Evolutionary conservation across 1,140 invertebrate species (phyloP), one percentile per base, ranked within the genome.

Genomic region (Linepithema humile): DNA sequence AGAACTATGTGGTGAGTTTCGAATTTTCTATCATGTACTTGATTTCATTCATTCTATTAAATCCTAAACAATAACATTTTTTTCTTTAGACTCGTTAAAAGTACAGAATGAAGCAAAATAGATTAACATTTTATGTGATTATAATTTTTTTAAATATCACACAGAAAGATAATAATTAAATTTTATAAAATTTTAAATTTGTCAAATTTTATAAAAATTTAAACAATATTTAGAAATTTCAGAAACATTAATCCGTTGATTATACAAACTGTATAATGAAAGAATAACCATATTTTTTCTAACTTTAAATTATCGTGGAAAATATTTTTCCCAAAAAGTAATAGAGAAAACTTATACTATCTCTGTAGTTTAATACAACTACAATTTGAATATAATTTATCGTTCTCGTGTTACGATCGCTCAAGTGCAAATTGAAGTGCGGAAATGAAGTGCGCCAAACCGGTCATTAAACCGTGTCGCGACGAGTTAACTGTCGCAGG

Each of bases 391-490:
- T 48, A 64, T n/a, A 38, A 67, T 78, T 75, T 64, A 64, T 17
- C 26, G 10, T 45, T 77, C 10, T 50, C 43, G 12, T 45, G 43
- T 73, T 73, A 73, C 48, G 12, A 32, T 60, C 17, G 0, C n/a
- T 7, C 45, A 23, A 53, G 10, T 29, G 29, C 45, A 53, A 77
- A 69, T 78, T 69, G 75, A 40, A 67, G 43, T n/a, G 45, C 60
- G 62, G 62, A 69, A 78, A 69, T 78, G 45, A 78, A 69, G 32
- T 78, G 50, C 74, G 32, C 59, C 40, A 45, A n/a, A 40, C 29
- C 48, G 75, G 32, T 69, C 62, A 55, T 78, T 78, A 78, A 78
- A 78, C 45, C 20, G 35, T 23, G 62, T 50, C 32, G 45, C 74
- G 32, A 78, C 74, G 62, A 67, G 45, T 78, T 53, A 78, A 78